Conservation (phyloP, 2,888 invertebrate species). For the Meandrusa payeni region DNA sequence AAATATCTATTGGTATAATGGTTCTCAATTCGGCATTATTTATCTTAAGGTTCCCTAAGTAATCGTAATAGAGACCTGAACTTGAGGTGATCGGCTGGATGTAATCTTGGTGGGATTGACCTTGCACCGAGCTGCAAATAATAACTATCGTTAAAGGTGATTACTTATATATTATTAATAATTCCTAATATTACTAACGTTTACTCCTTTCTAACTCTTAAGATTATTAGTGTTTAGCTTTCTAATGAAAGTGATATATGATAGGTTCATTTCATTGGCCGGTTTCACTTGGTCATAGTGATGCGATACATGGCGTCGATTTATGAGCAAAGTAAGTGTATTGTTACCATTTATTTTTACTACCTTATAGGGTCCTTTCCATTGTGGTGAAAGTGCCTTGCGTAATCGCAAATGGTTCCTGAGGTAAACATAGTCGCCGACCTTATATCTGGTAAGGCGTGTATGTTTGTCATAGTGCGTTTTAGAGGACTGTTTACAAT, state of each 20-base stretch:
- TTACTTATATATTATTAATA: neutral
- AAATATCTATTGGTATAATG: no score
- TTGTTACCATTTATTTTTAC: constrained; percentile 31
- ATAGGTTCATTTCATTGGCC: neutral
- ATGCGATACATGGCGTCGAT: constrained; percentile 25
- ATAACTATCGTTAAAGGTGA: neutral
- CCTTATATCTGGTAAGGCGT: neutral
- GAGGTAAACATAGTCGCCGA: neutral
- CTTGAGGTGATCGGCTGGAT: neutral
- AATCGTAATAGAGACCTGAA: neutral
- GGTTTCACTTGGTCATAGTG: constrained; percentile 27
- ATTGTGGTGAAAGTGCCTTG: constrained; percentile 22
- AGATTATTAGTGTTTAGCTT: neutral
- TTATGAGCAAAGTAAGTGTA: constrained; percentile 19
- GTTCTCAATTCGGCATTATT: neutral
- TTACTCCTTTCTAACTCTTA: neutral
- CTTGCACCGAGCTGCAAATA: neutral
- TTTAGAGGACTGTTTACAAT: neutral
- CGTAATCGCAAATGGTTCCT: constrained; percentile 1
- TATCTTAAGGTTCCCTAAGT: no score
- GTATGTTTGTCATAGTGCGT: neutral
- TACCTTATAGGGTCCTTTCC: constrained; percentile 34
- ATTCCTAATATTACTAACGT: neutral
- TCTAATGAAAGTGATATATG: neutral
- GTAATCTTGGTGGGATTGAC: neutral